phyloP scores from a whole-genome alignment of 2,113 vertebrate species.

The Myrmecophaga tridactyla region DNA sequence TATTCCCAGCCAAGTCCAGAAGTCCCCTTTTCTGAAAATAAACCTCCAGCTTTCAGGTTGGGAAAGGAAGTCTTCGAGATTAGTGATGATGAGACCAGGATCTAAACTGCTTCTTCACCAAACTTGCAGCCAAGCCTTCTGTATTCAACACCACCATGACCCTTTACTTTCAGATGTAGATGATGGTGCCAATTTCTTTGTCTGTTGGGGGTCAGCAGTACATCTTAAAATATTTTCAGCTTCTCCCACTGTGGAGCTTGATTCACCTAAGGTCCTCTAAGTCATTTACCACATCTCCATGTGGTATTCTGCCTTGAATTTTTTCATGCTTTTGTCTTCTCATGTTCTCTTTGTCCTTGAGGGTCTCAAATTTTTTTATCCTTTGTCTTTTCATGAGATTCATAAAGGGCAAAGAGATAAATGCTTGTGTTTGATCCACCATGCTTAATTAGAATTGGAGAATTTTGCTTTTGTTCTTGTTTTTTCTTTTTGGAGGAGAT shows the following conservation, averaged over 20 bases:
- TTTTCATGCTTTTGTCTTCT: not conserved
- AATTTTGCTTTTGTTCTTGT: too few species aligned
- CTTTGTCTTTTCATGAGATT: not conserved
- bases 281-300: not conserved
- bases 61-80: not conserved
- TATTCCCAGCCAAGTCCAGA: not conserved
- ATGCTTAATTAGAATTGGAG: not conserved
- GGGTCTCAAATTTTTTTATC: not conserved
- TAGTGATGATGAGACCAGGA: too few species aligned
- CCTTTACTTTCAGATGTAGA: not conserved
- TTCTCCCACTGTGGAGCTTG: not conserved
- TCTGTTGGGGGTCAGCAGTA: not conserved
- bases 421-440: not conserved
- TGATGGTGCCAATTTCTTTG: not conserved
- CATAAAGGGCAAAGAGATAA: not conserved
- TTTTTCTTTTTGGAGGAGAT: not conserved
- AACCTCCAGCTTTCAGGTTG: not conserved
- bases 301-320: not conserved
- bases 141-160: not conserved
- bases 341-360: slow-evolving; percentile 3
- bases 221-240: not conserved
- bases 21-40: not conserved
- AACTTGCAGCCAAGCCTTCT: not conserved
- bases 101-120: not conserved
- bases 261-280: not conserved